These are phyloP conservation scores for Trypoxylus dichotomus DNA, from an alignment of 1,140 invertebrate species.

Conservation along the genomic window DNA sequence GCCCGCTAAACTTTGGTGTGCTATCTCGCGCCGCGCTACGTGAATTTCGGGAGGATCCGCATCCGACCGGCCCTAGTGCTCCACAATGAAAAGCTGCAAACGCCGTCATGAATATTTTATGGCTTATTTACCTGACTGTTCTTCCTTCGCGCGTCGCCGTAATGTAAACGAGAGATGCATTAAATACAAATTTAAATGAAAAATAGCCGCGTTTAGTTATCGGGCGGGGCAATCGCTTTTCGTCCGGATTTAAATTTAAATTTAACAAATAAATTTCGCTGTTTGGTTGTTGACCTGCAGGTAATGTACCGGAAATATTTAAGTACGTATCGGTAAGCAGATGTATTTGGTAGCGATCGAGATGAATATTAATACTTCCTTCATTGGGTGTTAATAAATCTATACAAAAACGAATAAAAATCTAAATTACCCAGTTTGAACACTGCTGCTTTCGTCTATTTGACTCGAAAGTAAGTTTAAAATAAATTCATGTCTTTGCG, in stretches of 20 bases:
- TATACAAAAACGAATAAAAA: too few relatives aligned
- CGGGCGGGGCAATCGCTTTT: not conserved
- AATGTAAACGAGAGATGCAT: conserved; percentile 2
- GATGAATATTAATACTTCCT: too few relatives aligned
- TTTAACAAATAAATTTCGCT: not conserved
- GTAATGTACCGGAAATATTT: not conserved
- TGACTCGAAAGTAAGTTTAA: too few relatives aligned
- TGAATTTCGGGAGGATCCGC: not conserved
- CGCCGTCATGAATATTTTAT: conserved; percentile 3
- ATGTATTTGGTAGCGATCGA: too few relatives aligned
- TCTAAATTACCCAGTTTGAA: too few relatives aligned
- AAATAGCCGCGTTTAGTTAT: not conserved
- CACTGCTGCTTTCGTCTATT: too few relatives aligned
- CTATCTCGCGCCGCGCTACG: not conserved
- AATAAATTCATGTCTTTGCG: too few relatives aligned
- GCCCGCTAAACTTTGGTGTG: not conserved
- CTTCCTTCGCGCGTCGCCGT: conserved; percentile 3
- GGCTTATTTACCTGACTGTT: conserved; percentile 6
- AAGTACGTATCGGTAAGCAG: too few relatives aligned
- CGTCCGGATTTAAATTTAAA: not conserved
- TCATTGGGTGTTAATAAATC: too few relatives aligned
- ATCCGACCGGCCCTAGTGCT: not conserved
- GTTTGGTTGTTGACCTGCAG: not conserved
- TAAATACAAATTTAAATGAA: conserved; percentile 4
- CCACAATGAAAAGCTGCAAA: not conserved